Evolutionary conservation across 92 coral and sea anemone species (phyloP), one percentile per base, ranked within the genome.

Genomic region (Porites evermanni): DNA sequence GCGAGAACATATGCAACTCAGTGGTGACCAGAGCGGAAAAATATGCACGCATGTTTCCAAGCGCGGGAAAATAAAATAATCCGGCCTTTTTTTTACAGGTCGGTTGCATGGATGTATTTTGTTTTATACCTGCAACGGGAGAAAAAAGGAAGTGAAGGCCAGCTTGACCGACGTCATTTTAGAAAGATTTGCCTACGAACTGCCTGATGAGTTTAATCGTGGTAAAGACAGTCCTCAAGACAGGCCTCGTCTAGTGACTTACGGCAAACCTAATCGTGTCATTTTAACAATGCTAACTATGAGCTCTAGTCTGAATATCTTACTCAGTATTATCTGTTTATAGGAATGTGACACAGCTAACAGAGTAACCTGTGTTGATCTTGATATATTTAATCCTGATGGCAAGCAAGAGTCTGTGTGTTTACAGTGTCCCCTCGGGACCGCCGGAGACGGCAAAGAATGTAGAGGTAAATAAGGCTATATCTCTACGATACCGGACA

Each of bases 381-480:
- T 92, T 10, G 66, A 73, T 32, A 32, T 82, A 7, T 88, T 83
- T 56, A 82, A 77, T 24, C 64, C 81, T 53, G 68, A 74, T 1
- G 88, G 80, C 9, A 67, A 32, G 20, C 32, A 75, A 56, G 86
- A 79, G 64, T 93, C 98, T 0, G 91, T 93, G 29, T 97, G 99
- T 87, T 61, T 90, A 24, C 90, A 92, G 70, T 97, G 99, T 47
- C 97, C 98, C 14, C 86, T 72, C 47, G 84, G 91, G 13, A 88
- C 79, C 19, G 71, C 89, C 20, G 99, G 99, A 1, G 97, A 97
- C 56, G 99, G 99, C 5, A 80, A 68, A 38, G 81, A 79, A 17
- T 97, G 99, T 79, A 81, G 95, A 91, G 89, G 99, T 97, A 82
- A 18, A 44, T 11, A 11, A 2, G 61, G 16, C 12, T 14, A 56